Base-by-base conservation (phyloP, 2,113 vertebrate genomes). In the Pomatorhinus ruficollis region DNA sequence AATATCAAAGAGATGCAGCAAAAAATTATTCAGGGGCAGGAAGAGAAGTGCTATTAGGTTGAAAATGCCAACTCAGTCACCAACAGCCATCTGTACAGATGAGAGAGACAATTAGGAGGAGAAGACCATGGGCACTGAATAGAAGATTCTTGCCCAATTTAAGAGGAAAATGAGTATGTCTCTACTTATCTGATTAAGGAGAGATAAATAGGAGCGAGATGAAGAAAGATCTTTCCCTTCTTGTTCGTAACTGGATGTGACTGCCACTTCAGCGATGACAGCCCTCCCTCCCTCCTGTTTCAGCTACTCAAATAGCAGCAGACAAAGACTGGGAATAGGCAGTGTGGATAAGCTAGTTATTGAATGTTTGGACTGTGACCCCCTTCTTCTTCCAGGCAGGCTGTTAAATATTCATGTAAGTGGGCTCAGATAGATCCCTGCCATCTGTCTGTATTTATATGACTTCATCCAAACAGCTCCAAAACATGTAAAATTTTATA, bases 351-450 rank as follows among this genome's bases (percentile, higher is more conserved):
- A 96, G 44, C 60, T 90, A 69, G 64, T 92, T 93, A 92, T 27
- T 86, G 72, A 90, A 65, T 84, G 64, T 83, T 95, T 90, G 88
- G 93, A 94, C 72, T 92, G 83, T 92, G 93, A 93, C 88, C 90
- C 75, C 49, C 88, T 96, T 92, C 90, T 93, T 85, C 60, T 88
- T 93, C 69, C 65, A 64, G 68, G 72, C 42, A 64, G 60, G 16
- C 83, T 95, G 83, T 92, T 95, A 86, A 93, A 96, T 96, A 95
- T 96, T 86, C 95, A 96, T 95, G 56, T 78, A 52, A 71, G 85
- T 74, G 72, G 71, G 88, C 90, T 94, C 83, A 86, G 60, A 53
- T 60, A 75, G 71, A 95, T 95, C 69, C 61, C 9, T 90, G 44
- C 90, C 86, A 90, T 93, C 90, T 96, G 92, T 78, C 83, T 92